A percentile compares a stretch with the other conserved stretches of the same genome.
Conservation (phyloP, 2,888 invertebrate species). For the Ganaspis brasiliensis region DNA sequence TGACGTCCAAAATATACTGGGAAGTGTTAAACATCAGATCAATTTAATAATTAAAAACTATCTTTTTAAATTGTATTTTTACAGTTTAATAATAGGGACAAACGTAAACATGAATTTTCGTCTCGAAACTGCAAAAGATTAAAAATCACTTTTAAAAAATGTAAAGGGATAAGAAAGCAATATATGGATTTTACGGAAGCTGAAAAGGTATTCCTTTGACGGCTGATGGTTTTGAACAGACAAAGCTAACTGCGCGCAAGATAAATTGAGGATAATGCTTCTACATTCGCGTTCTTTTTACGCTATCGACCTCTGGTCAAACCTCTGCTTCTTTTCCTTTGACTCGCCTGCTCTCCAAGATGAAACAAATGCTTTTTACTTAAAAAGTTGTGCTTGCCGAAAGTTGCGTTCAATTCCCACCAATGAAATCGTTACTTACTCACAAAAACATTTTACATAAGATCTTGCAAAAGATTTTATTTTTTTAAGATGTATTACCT, state of each 20-base stretch:
- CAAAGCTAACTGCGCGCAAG: constrained; percentile 25
- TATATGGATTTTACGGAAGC: constrained; percentile 10
- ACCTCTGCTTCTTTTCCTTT: constrained; percentile 1
- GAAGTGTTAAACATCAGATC: no score
- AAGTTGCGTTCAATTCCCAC: not conserved
- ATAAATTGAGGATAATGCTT: constrained; percentile 34
- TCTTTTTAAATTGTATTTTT: no score
- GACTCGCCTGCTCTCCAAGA: not conserved
- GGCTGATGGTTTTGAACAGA: constrained; percentile 17
- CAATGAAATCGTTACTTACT: constrained; percentile 11
- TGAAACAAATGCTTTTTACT: not conserved
- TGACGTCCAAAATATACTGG: no score
- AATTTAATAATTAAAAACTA: no score
- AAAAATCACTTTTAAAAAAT: not conserved
- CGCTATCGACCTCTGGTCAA: constrained; percentile 30
- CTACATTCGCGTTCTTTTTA: constrained; percentile 8
- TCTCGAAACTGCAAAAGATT: not conserved
- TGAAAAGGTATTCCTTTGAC: constrained; percentile 22
- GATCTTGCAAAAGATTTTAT: not conserved
- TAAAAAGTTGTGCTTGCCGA: not conserved
- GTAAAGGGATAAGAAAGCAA: constrained; percentile 5
- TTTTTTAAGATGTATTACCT: no score
- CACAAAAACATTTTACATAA: not conserved
- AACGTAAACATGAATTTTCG: not conserved
- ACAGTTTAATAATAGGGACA: no score